Conservation (phyloP, 2,888 invertebrate species). For the Himalopsyche anomala region DNA sequence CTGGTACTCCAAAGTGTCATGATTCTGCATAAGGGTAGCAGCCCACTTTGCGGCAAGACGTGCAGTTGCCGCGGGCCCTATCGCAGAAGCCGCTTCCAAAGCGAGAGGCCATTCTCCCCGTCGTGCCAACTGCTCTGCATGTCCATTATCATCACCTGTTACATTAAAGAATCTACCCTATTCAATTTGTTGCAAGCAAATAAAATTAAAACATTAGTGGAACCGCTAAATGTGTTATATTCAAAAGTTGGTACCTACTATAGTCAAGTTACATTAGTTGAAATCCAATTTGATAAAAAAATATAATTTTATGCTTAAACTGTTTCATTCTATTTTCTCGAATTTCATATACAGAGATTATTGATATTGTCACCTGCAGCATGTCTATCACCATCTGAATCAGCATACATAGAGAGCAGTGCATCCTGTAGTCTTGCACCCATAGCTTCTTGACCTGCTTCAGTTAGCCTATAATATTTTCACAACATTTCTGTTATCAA, state of each 20-base stretch:
- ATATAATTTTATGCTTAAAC: neutral
- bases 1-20: constrained; percentile 60
- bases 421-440: constrained; percentile 60
- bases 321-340: neutral
- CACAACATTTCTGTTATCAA: constrained; percentile 13
- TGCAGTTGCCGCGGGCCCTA: constrained; percentile 73
- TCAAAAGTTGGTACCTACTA: no score
- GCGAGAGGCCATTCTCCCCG: constrained; percentile 75
- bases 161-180: neutral
- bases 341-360: no score
- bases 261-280: no score
- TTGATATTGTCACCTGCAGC: neutral
- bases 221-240: no score
- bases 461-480: constrained; percentile 57
- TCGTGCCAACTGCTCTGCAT: constrained; percentile 71
- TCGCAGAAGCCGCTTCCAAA: constrained; percentile 71
- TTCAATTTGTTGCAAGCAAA: neutral
- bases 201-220: neutral
- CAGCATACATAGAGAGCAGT: constrained; percentile 56
- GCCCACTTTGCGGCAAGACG: constrained; percentile 68
- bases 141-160: constrained; percentile 51
- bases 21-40: constrained; percentile 71
- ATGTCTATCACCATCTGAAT: constrained; percentile 44
- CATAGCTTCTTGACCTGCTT: constrained; percentile 65
- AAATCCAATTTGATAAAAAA: no score